Conservation (phyloP, 2,888 invertebrate genomes). For the Exocentrus adspersus region DNA sequence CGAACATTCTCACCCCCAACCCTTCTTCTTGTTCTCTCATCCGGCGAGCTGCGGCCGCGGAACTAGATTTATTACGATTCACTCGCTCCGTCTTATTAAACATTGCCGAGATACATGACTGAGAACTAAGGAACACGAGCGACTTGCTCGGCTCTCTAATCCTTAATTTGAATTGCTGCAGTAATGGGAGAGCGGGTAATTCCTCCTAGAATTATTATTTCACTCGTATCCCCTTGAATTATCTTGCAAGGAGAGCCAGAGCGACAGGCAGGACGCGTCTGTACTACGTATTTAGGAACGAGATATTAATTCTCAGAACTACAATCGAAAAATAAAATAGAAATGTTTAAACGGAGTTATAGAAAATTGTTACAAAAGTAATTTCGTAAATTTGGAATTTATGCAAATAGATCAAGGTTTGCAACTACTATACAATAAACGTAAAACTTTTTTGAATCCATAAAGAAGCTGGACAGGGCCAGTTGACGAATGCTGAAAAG, state of each 20-base stretch:
- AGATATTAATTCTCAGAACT: too few species aligned
- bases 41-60: slow-evolving; percentile 25
- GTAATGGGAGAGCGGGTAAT: slow-evolving; percentile 11
- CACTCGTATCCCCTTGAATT: background rate
- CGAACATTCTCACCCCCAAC: slow-evolving; percentile 21
- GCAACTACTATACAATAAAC: too few species aligned
- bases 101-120: slow-evolving; percentile 37
- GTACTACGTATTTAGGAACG: too few species aligned
- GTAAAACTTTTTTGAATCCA: too few species aligned
- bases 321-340: too few species aligned
- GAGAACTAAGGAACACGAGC: slow-evolving; percentile 32
- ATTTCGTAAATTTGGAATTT: too few species aligned
- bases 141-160: slow-evolving; percentile 34
- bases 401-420: too few species aligned
- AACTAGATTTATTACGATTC: slow-evolving; percentile 34
- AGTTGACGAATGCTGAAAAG: slow-evolving; percentile 27
- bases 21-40: slow-evolving; percentile 2
- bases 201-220: slow-evolving; percentile 6
- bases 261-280: too few species aligned
- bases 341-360: too few species aligned
- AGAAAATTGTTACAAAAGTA: too few species aligned
- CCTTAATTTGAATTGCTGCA: slow-evolving; percentile 31
- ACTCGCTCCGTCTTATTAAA: slow-evolving; percentile 34
- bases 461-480: slow-evolving; percentile 14
- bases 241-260: background rate